Percentiles rank a stretch among this genome's conserved stretches.
These are phyloP conservation scores for Phalanger gymnotis DNA, from an alignment of 2,797 vertebrate species.

Conservation along the genomic window DNA sequence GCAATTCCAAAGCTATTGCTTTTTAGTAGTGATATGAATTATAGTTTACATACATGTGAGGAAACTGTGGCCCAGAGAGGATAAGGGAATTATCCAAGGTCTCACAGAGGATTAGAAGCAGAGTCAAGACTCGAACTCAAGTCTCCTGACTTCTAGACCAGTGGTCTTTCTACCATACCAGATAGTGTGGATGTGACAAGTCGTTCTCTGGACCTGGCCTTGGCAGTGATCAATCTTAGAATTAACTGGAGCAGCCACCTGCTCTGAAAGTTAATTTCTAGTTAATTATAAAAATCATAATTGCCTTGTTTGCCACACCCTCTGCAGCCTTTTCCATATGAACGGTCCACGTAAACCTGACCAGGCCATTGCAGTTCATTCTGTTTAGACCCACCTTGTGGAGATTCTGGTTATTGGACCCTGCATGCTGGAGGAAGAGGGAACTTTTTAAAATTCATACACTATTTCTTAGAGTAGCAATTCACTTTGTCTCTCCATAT, in stretches of 20 bases:
- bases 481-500: slow-evolving; percentile 52
- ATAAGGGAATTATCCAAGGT: not conserved
- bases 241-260: not conserved
- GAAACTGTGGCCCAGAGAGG: not conserved
- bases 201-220: not conserved
- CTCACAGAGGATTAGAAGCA: not conserved
- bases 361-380: not conserved
- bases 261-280: not conserved
- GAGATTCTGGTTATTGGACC: not conserved
- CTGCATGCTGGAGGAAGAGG: not conserved
- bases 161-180: not conserved
- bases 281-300: not conserved
- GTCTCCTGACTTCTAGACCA: not conserved
- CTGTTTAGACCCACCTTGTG: not conserved
- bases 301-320: not conserved
- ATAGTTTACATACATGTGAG: not conserved
- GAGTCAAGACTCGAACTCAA: not conserved
- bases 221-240: not conserved
- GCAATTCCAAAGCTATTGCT: not conserved
- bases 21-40: not conserved
- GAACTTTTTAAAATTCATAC: slow-evolving; percentile 44
- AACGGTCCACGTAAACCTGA: not conserved
- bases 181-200: not conserved
- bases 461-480: slow-evolving; percentile 17
- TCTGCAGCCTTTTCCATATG: not conserved